Evolutionary conservation across 2,113 vertebrate species (phyloP).

Genomic region (Butorides virescens): DNA sequence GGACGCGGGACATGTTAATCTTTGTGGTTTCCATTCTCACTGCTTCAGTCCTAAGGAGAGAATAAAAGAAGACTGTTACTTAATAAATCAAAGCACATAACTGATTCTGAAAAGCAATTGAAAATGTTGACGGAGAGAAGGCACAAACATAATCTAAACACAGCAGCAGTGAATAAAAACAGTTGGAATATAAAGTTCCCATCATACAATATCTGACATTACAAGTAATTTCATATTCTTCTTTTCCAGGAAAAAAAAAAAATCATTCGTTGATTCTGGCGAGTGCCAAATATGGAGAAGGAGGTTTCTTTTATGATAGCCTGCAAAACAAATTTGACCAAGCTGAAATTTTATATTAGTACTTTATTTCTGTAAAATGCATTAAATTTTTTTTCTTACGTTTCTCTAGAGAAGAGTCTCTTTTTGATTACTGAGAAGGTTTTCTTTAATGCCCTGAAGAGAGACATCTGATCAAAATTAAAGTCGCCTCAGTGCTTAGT

Average conservation of each 20-base stretch:
- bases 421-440: slow-evolving; percentile 59
- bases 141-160: not conserved
- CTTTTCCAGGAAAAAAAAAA: not conserved
- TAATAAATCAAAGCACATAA: not conserved
- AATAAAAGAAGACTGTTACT: not conserved
- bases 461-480: slow-evolving; percentile 62
- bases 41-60: slow-evolving; percentile 42
- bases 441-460: slow-evolving; percentile 61
- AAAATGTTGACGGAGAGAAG: not conserved
- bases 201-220: not conserved
- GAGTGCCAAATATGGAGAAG: not conserved
- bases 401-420: slow-evolving; percentile 55
- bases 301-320: slow-evolving; percentile 9
- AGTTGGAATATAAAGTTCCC: slow-evolving; percentile 1
- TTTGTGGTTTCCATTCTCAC: slow-evolving; percentile 66
- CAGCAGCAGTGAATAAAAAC: not conserved
- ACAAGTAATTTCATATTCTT: not conserved
- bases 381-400: slow-evolving; percentile 27
- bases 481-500: not conserved
- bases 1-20: slow-evolving; percentile 33
- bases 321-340: slow-evolving; percentile 45
- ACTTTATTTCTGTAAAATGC: slow-evolving; percentile 48
- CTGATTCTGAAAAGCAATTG: not conserved
- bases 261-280: not conserved
- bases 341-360: slow-evolving; percentile 5